Evolutionary conservation across 2,113 vertebrate genomes (phyloP).

Genomic region (Illadopsis cleaveri): DNA sequence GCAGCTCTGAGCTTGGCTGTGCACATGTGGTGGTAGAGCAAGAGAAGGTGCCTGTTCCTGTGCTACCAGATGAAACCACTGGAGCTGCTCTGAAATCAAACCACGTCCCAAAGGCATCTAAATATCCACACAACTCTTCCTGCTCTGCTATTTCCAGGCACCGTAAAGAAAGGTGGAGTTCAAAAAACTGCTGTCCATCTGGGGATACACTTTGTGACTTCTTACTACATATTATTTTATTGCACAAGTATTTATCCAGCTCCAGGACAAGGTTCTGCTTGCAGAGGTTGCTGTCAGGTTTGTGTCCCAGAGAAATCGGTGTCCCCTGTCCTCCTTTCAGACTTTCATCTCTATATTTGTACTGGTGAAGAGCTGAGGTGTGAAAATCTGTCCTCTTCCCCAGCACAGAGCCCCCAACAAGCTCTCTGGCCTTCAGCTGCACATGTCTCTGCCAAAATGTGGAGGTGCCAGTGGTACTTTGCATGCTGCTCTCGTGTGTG

Average conservation of each 20-base stretch:
- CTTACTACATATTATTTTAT: constrained; percentile 28
- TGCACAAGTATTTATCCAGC: constrained; percentile 22
- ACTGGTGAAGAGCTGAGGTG: not conserved
- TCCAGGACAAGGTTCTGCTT: constrained; percentile 34
- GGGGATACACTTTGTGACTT: not conserved
- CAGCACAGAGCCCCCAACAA: not conserved
- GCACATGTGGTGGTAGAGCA: not conserved
- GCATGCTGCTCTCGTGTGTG: not conserved
- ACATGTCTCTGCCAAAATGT: not conserved
- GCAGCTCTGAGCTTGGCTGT: not conserved
- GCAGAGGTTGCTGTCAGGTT: not conserved
- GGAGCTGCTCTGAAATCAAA: not conserved
- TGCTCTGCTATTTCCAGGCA: not conserved
- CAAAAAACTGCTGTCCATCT: not conserved
- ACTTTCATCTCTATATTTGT: not conserved
- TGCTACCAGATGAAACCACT: not conserved
- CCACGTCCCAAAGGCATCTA: not conserved
- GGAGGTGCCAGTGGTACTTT: not conserved
- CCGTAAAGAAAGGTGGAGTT: not conserved
- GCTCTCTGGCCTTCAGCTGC: not conserved
- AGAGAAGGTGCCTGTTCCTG: not conserved
- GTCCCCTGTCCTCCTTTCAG: not conserved
- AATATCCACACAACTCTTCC: not conserved
- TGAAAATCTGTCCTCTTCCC: not conserved
- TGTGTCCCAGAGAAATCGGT: not conserved